A percentile compares a stretch with the other conserved stretches of the same genome.
Conservation (phyloP, 2,797 vertebrate genomes). For the Dallia pectoralis region DNA sequence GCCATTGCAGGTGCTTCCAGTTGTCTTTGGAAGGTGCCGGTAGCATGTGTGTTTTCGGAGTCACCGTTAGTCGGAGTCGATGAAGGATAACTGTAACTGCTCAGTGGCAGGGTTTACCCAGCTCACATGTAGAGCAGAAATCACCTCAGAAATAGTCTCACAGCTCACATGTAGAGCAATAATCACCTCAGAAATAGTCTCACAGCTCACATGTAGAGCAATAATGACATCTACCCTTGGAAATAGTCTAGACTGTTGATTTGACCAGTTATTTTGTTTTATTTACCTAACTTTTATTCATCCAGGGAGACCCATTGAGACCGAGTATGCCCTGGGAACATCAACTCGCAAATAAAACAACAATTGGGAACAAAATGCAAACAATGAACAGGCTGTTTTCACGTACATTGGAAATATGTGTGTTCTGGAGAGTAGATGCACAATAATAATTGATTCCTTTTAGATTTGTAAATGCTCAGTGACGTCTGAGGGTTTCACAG, state of each 20-base stretch:
- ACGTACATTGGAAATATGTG: background rate
- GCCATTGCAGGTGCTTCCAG: constrained; percentile 38
- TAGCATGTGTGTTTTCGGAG: background rate
- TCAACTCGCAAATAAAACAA: too few relatives aligned
- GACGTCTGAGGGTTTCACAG: background rate
- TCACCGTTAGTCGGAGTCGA: background rate
- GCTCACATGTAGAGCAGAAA: background rate
- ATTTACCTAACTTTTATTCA: too few relatives aligned
- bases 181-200: background rate
- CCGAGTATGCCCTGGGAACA: too few relatives aligned
- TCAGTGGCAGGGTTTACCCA: background rate
- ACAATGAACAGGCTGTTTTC: too few relatives aligned
- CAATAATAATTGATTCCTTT: background rate
- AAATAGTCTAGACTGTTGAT: background rate
- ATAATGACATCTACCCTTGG: background rate
- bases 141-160: background rate
- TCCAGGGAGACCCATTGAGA: too few relatives aligned
- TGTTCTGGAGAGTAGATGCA: background rate
- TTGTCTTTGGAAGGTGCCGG: constrained; percentile 46
- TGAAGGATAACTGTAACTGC: background rate
- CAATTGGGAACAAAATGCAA: too few relatives aligned
- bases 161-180: background rate
- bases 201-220: background rate
- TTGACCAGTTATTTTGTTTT: too few relatives aligned
- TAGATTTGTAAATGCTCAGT: background rate